Percentiles rank a stretch among this genome's conserved stretches.
Evolutionary conservation across 2,888 invertebrate species (phyloP).

Genomic region (Aethes cnicana): DNA sequence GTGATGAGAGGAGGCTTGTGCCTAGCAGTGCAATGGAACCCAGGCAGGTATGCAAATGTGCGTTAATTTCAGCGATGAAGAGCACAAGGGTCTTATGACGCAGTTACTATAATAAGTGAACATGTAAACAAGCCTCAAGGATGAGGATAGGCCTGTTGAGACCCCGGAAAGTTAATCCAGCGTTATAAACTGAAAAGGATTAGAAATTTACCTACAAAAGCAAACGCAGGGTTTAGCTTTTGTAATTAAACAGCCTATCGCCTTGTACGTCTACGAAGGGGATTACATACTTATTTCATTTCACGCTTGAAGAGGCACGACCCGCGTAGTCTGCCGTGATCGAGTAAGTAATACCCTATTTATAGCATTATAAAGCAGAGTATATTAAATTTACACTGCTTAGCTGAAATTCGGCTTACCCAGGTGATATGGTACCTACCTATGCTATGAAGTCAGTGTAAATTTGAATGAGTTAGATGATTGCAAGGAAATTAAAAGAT

Average conservation of each 20-base stretch:
- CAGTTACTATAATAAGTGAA: slow-evolving; percentile 16
- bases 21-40: no score
- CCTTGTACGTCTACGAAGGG: slow-evolving; percentile 49
- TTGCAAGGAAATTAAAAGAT: no score
- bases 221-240: slow-evolving; percentile 38
- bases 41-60: neutral
- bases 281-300: slow-evolving; percentile 64
- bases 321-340: slow-evolving; percentile 38
- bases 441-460: neutral
- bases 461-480: neutral
- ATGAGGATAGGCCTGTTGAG: slow-evolving; percentile 10
- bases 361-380: slow-evolving; percentile 16
- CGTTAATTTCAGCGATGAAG: neutral
- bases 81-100: neutral
- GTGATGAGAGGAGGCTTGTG: no score
- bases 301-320: slow-evolving; percentile 52
- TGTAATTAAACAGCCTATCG: slow-evolving; percentile 61
- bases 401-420: slow-evolving; percentile 1
- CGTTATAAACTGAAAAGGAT: slow-evolving; percentile 37
- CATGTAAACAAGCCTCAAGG: slow-evolving; percentile 23
- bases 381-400: slow-evolving; percentile 8
- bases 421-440: no score
- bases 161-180: slow-evolving; percentile 32
- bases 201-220: slow-evolving; percentile 34
- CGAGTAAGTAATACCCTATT: slow-evolving; percentile 29